Percentiles rank a stretch among this genome's conserved stretches.
Evolutionary conservation across 2,113 vertebrate species (phyloP).

Genomic region (Salvator merianae): DNA sequence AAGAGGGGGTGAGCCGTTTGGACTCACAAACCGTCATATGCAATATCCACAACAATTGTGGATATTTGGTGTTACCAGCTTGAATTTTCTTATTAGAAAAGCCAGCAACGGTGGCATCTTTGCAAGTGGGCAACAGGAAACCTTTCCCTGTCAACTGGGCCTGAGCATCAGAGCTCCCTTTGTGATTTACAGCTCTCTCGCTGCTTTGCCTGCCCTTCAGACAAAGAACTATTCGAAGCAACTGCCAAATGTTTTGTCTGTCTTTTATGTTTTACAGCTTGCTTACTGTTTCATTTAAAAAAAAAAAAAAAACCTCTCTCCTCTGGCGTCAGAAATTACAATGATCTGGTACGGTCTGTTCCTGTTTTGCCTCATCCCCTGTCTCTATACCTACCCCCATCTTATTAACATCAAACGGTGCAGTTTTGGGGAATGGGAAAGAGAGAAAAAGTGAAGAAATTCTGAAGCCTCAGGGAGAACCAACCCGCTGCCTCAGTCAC

Average conservation of each 20-base stretch:
- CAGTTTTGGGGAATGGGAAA: not conserved
- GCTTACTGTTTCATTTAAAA: conserved; percentile 62
- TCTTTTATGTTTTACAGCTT: conserved; percentile 66
- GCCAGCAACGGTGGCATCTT: not conserved
- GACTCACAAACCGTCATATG: no score
- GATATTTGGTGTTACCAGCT: no score
- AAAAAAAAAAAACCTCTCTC: conserved; percentile 25
- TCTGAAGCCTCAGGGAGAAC: no score
- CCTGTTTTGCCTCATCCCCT: not conserved
- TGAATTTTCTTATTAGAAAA: no score
- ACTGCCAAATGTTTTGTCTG: conserved; percentile 83
- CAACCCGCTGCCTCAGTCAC: no score
- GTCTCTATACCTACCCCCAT: fast-evolving
- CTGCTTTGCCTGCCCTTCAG: conserved; percentile 70
- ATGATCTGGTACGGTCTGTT: conserved; percentile 35
- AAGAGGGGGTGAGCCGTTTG: no score
- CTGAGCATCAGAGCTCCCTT: conserved; percentile 53
- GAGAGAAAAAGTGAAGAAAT: no score
- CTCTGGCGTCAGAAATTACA: conserved; percentile 29
- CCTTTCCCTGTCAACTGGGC: not conserved
- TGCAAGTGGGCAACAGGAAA: not conserved
- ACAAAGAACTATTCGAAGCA: conserved; percentile 75
- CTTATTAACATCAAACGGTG: not conserved
- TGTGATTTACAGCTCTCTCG: conserved; percentile 64
- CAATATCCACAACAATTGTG: no score